A percentile compares a stretch with the other conserved stretches of the same genome.
These are phyloP conservation scores for Tenualosa thibaudeaui DNA, from an alignment of 2,797 vertebrate genomes.

Conservation along the genomic window DNA sequence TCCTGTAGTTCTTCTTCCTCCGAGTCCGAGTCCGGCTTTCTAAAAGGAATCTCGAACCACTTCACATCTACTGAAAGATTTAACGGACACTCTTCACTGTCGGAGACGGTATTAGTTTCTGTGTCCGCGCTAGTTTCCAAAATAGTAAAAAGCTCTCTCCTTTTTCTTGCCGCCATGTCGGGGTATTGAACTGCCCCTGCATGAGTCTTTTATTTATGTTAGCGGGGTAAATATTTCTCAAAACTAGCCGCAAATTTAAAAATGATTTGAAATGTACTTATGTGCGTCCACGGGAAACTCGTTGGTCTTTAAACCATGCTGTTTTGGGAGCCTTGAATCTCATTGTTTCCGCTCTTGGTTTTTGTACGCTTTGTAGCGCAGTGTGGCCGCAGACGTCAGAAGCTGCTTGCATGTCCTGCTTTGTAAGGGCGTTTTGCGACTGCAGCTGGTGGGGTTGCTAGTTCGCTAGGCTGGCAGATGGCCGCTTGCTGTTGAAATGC, in stretches of 20 bases:
- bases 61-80: conserved; percentile 82
- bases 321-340: conserved; percentile 70
- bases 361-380: conserved; percentile 82
- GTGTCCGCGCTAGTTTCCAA: conserved; percentile 84
- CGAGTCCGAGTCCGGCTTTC: conserved; percentile 74
- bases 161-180: conserved; percentile 87
- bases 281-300: conserved; percentile 66
- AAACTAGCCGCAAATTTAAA: conserved; percentile 65
- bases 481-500: conserved; percentile 82
- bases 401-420: conserved; percentile 88
- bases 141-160: conserved; percentile 86
- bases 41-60: conserved; percentile 83
- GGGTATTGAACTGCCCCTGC: conserved; percentile 84
- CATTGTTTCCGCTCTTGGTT: conserved; percentile 81
- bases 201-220: conserved; percentile 80
- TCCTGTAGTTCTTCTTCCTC: conserved; percentile 73
- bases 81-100: conserved; percentile 74
- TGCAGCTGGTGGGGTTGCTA: conserved; percentile 82
- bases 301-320: conserved; percentile 68
- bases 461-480: conserved; percentile 82
- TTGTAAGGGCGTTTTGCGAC: conserved; percentile 86
- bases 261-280: conserved; percentile 69
- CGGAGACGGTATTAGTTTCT: conserved; percentile 75
- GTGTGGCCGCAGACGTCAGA: conserved; percentile 88
- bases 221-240: conserved; percentile 66